Percentiles rank a stretch among this genome's conserved stretches.
These are phyloP conservation scores for Mirounga angustirostris DNA, from an alignment of 2,113 vertebrate genomes.

Conservation along the genomic window DNA sequence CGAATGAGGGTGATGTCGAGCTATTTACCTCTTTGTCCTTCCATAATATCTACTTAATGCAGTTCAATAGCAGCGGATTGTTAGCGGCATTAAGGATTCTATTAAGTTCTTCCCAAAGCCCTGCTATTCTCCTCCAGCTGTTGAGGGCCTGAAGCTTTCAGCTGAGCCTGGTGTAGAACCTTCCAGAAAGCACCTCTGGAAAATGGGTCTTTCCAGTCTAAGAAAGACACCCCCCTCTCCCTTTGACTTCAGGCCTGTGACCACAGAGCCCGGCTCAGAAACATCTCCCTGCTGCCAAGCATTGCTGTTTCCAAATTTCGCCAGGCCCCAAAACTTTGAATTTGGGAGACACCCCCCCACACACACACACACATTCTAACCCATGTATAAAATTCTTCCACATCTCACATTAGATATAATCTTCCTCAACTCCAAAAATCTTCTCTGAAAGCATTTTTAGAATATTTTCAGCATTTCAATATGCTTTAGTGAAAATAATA, in stretches of 20 bases:
- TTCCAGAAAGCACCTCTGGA: conserved; percentile 83
- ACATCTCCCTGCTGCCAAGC: accelerated
- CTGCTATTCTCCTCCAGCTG: conserved; percentile 92
- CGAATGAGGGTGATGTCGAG: conserved; percentile 97
- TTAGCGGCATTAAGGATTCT: conserved; percentile 98
- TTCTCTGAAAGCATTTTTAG: neutral
- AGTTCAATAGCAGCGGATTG: conserved; percentile 97
- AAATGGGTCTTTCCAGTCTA: conserved; percentile 85
- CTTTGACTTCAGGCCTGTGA: conserved; percentile 78
- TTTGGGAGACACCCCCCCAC: accelerated
- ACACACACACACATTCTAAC: accelerated
- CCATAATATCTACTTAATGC: conserved; percentile 99
- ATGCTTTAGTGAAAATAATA: neutral
- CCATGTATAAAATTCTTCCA: too few species aligned
- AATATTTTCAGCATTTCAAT: neutral
- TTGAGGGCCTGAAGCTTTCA: conserved; percentile 89
- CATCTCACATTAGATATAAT: accelerated
- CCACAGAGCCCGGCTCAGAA: conserved; percentile 51
- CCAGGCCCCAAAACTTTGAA: neutral
- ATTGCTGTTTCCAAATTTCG: neutral
- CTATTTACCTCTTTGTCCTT: conserved; percentile 98
- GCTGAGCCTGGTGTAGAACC: conserved; percentile 86
- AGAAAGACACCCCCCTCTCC: conserved; percentile 49
- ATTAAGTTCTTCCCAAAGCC: conserved; percentile 98
- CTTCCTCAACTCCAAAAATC: neutral